phyloP scores from a whole-genome alignment of 2,888 invertebrate species.

The Tenthredo scrophulariae region DNA sequence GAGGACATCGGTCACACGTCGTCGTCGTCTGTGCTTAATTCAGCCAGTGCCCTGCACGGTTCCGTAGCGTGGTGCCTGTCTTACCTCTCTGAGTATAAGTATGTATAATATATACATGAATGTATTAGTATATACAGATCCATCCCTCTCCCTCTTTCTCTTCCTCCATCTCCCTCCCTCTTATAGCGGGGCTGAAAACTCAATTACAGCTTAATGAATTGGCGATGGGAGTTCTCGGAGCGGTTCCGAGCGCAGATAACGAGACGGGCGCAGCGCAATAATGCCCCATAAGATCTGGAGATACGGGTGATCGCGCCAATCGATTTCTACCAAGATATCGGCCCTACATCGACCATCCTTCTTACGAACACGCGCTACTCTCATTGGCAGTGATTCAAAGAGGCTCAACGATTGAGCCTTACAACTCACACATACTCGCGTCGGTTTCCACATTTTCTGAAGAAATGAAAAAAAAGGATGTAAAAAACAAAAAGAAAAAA shows the following conservation, averaged over 20 bases:
- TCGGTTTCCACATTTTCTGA: not conserved
- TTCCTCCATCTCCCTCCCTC: slow-evolving; percentile 20
- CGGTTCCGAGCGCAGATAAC: slow-evolving; percentile 36
- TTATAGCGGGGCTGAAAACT: slow-evolving; percentile 74
- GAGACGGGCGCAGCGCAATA: slow-evolving; percentile 42
- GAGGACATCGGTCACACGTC: slow-evolving; percentile 74
- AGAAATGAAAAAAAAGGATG: not conserved
- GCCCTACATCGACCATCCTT: slow-evolving; percentile 17
- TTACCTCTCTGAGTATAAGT: slow-evolving; percentile 57
- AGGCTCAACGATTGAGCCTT: slow-evolving; percentile 1
- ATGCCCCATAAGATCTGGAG: slow-evolving; percentile 42
- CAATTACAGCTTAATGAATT: slow-evolving; percentile 78
- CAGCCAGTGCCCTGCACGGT: slow-evolving; percentile 55
- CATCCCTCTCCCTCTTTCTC: slow-evolving; percentile 22
- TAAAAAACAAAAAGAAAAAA: not conserved
- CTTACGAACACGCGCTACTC: slow-evolving; percentile 46
- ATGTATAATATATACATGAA: slow-evolving; percentile 54
- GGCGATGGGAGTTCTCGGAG: slow-evolving; percentile 61
- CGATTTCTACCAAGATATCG: slow-evolving; percentile 41
- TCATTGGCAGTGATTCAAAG: slow-evolving; percentile 24
- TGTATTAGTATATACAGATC: slow-evolving; percentile 67
- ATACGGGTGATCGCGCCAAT: slow-evolving; percentile 47
- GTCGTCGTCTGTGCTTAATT: slow-evolving; percentile 51
- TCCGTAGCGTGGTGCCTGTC: slow-evolving; percentile 63
- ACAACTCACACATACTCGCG: not conserved